Percentiles rank a stretch among this genome's conserved stretches.
These are phyloP conservation scores for Crotalus horridus DNA, from an alignment of 2,113 vertebrate species.

Conservation along the genomic window DNA sequence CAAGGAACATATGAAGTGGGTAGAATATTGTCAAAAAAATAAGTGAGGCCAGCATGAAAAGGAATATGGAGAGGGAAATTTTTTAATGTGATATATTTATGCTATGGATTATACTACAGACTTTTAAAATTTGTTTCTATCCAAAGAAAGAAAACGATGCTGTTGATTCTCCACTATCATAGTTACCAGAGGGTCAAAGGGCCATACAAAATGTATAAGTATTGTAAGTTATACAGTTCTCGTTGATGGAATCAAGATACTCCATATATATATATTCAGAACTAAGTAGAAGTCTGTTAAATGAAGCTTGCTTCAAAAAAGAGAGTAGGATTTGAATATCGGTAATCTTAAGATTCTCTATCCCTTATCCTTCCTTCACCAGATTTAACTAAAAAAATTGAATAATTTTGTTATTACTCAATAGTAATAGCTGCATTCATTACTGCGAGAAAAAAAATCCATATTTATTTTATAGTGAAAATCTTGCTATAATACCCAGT, in stretches of 20 bases:
- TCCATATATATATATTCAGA: background rate
- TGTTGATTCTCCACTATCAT: background rate
- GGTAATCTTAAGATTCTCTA: background rate
- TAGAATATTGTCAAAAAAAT: background rate
- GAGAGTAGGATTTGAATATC: background rate
- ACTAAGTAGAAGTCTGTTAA: background rate
- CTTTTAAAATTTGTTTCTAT: background rate
- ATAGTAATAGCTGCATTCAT: background rate
- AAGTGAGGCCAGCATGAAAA: background rate
- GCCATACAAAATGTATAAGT: background rate
- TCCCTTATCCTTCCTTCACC: background rate
- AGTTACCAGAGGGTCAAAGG: background rate
- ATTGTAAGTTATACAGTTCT: background rate
- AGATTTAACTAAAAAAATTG: background rate
- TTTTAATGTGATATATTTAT: background rate
- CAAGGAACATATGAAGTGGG: background rate
- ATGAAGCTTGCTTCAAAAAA: background rate
- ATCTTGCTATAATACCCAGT: constrained; percentile 47
- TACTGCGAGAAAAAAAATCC: background rate
- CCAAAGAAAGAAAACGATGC: background rate
- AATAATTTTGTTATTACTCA: background rate
- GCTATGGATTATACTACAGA: background rate
- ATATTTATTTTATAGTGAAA: background rate
- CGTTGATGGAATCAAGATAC: background rate
- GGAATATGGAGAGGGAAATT: background rate